Percentiles rank a stretch among this genome's conserved stretches.
These are phyloP conservation scores for Boulengeromyrus knoepffleri DNA, from an alignment of 2,113 vertebrate genomes.

Conservation along the genomic window DNA sequence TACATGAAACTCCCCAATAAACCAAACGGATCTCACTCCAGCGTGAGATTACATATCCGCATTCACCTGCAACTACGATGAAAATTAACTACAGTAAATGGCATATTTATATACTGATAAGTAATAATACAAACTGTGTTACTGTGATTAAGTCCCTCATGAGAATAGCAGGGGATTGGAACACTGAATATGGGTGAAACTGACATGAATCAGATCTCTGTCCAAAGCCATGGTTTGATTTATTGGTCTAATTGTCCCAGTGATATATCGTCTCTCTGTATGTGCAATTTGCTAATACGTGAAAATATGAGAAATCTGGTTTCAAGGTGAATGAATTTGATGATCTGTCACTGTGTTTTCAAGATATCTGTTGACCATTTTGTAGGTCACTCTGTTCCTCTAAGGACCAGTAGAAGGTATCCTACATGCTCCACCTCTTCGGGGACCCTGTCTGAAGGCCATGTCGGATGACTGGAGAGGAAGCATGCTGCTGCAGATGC, in stretches of 20 bases:
- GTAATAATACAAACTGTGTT: neutral
- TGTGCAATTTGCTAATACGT: neutral
- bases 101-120: neutral
- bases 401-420: neutral
- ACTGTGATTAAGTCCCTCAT: neutral
- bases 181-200: neutral
- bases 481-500: neutral
- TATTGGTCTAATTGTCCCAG: neutral
- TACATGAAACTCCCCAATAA: neutral
- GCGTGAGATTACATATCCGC: neutral
- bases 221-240: neutral
- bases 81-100: neutral
- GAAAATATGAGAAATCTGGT: neutral
- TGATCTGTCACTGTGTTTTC: neutral
- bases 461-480: neutral
- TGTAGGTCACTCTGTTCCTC: neutral
- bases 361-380: neutral
- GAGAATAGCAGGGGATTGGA: neutral
- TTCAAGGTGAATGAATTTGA: neutral
- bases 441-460: neutral
- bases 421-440: neutral
- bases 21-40: neutral
- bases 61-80: neutral
- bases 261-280: neutral
- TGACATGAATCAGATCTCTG: neutral